These are phyloP conservation scores for Drosophila mojavensis DNA, from an alignment of 1,140 invertebrate genomes.

Conservation along the genomic window DNA sequence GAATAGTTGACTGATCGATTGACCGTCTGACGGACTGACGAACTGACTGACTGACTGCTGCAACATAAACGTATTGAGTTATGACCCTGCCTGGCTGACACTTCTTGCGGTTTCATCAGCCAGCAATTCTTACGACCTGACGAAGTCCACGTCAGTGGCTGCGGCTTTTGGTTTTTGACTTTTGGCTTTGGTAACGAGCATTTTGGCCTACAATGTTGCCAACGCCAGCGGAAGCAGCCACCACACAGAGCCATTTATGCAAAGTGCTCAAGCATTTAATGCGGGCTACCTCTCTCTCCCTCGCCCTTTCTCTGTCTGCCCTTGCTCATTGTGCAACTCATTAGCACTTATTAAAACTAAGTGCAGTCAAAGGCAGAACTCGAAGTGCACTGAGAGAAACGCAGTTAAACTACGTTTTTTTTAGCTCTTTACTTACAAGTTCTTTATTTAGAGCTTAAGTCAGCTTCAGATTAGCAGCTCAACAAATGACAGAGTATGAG, in stretches of 20 bases:
- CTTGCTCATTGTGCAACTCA: slow-evolving; percentile 66
- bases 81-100: slow-evolving; percentile 30
- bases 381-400: slow-evolving; percentile 7
- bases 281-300: slow-evolving; percentile 16
- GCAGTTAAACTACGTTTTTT: neutral
- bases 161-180: slow-evolving; percentile 43
- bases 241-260: slow-evolving; percentile 58
- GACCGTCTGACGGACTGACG: neutral
- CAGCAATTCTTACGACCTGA: slow-evolving; percentile 26
- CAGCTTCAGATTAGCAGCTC: too few species aligned
- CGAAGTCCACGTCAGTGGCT: slow-evolving; percentile 31
- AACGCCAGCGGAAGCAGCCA: slow-evolving; percentile 61
- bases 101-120: neutral
- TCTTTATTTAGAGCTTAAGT: neutral
- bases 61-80: slow-evolving; percentile 73
- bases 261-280: slow-evolving; percentile 55
- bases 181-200: slow-evolving; percentile 58
- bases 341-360: slow-evolving; percentile 79
- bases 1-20: neutral
- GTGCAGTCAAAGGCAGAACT: slow-evolving; percentile 34
- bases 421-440: neutral
- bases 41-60: slow-evolving; percentile 25
- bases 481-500: too few species aligned
- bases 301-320: neutral
- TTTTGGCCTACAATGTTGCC: slow-evolving; percentile 66